These are phyloP conservation scores for Ligdia adustata DNA, from an alignment of 2,888 invertebrate species.

Conservation along the genomic window DNA sequence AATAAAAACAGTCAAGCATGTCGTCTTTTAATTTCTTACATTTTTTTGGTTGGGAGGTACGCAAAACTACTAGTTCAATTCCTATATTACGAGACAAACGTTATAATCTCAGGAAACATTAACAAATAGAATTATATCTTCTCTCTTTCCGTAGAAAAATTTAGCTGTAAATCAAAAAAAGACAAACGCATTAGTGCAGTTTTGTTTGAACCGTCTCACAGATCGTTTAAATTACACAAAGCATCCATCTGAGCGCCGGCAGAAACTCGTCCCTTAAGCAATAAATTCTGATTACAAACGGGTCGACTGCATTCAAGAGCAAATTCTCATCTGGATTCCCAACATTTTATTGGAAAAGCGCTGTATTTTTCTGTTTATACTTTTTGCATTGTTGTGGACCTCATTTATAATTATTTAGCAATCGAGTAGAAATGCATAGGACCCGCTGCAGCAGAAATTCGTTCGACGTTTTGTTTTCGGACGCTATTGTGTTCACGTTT, in stretches of 20 bases:
- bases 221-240: slow-evolving; percentile 42
- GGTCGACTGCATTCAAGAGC: slow-evolving; percentile 55
- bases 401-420: slow-evolving; percentile 31
- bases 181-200: slow-evolving; percentile 6
- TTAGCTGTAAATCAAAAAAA: slow-evolving; percentile 8
- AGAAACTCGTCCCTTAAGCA: slow-evolving; percentile 55
- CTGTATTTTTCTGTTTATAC: slow-evolving; percentile 24
- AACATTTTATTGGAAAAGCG: slow-evolving; percentile 42
- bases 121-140: too few relatives aligned
- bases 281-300: slow-evolving; percentile 63
- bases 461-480: slow-evolving; percentile 5
- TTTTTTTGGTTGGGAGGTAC: too few relatives aligned
- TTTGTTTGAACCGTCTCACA: slow-evolving; percentile 28
- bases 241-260: slow-evolving; percentile 53
- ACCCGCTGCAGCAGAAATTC: slow-evolving; percentile 8
- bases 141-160: not conserved
- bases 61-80: too few relatives aligned
- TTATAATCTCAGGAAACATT: too few relatives aligned
- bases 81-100: too few relatives aligned
- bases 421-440: slow-evolving; percentile 22
- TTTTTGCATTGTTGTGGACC: slow-evolving; percentile 31
- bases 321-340: slow-evolving; percentile 57
- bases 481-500: slow-evolving; percentile 7
- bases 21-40: too few relatives aligned
- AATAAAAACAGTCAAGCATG: too few relatives aligned